These are phyloP conservation scores for Drosophila pachea DNA, from an alignment of 1,140 invertebrate species.

Conservation along the genomic window DNA sequence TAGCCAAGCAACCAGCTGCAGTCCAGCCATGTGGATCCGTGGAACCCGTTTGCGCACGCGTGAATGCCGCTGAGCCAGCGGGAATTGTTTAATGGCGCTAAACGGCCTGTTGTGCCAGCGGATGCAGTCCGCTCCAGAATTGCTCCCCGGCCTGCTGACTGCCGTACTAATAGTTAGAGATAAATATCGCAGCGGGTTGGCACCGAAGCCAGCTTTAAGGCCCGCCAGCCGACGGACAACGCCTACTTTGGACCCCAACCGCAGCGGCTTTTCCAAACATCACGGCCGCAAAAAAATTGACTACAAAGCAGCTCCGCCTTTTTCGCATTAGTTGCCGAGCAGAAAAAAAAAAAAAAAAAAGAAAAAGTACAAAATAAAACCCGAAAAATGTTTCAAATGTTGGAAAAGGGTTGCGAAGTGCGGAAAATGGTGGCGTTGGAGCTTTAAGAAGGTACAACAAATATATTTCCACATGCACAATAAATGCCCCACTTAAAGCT, in stretches of 20 bases:
- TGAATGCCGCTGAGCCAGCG: conserved; percentile 75
- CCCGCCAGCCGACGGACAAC: conserved; percentile 32
- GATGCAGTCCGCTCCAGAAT: conserved; percentile 24
- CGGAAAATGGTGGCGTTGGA: too few relatives aligned
- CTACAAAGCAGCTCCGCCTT: conserved; percentile 57
- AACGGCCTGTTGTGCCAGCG: conserved; percentile 70
- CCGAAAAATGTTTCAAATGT: conserved; percentile 14
- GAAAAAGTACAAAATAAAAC: conserved; percentile 12
- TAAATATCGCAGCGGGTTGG: conserved; percentile 65
- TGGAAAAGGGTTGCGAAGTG: neutral
- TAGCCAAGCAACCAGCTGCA: conserved; percentile 1
- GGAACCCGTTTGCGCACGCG: conserved; percentile 73
- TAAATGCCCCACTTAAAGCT: too few relatives aligned
- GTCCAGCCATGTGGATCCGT: conserved; percentile 14
- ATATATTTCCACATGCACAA: too few relatives aligned
- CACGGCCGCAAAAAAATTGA: conserved; percentile 22
- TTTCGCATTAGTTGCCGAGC: conserved; percentile 54
- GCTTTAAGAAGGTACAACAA: too few relatives aligned
- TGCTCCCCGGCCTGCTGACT: conserved; percentile 45
- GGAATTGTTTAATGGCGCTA: conserved; percentile 76
- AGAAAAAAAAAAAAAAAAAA: conserved; percentile 25
- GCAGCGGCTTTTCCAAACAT: conserved; percentile 21
- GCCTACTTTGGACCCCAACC: conserved; percentile 28
- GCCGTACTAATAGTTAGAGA: conserved; percentile 66
- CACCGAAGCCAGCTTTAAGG: conserved; percentile 19